Base-by-base conservation (phyloP, 1,140 invertebrate species). In the Stegodyphus dumicola region DNA sequence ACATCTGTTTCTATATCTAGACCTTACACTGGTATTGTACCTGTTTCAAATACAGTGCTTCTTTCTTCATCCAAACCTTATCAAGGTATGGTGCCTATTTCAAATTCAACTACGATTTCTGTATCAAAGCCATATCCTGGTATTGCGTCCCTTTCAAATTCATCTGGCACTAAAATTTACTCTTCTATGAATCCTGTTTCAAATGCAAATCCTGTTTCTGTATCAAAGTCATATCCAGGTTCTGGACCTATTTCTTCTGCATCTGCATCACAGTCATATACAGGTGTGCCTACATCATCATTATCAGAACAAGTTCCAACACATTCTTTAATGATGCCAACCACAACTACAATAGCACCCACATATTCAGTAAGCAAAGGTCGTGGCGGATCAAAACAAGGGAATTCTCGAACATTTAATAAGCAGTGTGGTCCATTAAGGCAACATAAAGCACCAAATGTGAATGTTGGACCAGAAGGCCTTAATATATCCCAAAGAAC, bases 391-490 rank as follows among this genome's bases (percentile, higher is more conserved):
- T 33, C 33, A 33, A 76, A 76, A 11, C 70, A 84, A 54, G 64
- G 49, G 49, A 49, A 70, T 53, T 53, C 80, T 66, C 56, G 71
- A 33, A 33, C 51, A 60, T n/a, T 18, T 18, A 84, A 64, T 11
- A 54, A 53, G 15, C 51, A 48, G 60, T 67, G 80, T n/a, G 9
- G n/a, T 51, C 53, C 52, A 17, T 76, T 56, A 15, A 83, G 56
- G 66, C 69, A 60, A 70, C 90, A 91, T 85, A 88, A 90, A 86
- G 90, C 91, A 15, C 91, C 91, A n/a, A 91, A 91, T 87, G 90
- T 91, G 4, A 91, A 91, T 85, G 90, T 91, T 49, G 91, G 91
- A 51, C 91, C 91, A 3, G 90, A 91, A 70, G 91, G 91, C n/a
- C 85, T 91, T 10, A 91, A 91, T 86, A 91, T 91, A 77, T 90